phyloP scores from a whole-genome alignment of 2,113 vertebrate genomes.

The Azemiops feae region DNA sequence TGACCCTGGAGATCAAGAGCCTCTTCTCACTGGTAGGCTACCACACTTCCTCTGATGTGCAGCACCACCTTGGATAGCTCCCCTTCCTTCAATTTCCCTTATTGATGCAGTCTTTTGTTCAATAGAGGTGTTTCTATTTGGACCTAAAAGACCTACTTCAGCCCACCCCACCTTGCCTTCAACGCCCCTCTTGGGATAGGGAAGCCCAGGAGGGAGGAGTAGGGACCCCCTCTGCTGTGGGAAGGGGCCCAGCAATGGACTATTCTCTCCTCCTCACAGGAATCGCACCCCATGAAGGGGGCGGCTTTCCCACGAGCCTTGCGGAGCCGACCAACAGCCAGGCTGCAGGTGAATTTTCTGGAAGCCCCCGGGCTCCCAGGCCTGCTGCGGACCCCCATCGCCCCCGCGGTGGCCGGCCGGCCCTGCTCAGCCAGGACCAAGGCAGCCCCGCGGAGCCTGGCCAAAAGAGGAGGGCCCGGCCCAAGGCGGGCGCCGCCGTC shows the following conservation, averaged over 20 bases:
- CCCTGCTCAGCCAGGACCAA: neutral
- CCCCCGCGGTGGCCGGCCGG: neutral
- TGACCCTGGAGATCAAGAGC: neutral
- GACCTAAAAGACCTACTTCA: too few species aligned
- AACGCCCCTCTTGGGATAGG: neutral
- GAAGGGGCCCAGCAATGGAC: neutral
- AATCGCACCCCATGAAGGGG: too few species aligned
- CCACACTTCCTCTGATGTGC: neutral
- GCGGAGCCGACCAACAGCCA: neutral
- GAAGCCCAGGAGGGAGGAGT: neutral
- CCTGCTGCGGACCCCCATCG: neutral
- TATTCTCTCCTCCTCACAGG: neutral
- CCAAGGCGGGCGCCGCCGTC: too few species aligned
- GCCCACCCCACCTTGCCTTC: neutral
- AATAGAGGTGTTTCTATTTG: accelerated
- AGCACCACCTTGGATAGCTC: neutral
- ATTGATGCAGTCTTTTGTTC: neutral
- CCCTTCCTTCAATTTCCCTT: neutral
- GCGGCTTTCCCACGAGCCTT: neutral
- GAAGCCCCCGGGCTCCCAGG: neutral
- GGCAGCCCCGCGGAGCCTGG: neutral
- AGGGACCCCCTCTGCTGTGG: neutral
- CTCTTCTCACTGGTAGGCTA: neutral
- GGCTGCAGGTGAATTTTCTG: neutral
- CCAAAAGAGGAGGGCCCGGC: neutral